Base-by-base conservation (phyloP, 2,888 invertebrate species). In the Ophion ventricosus region DNA sequence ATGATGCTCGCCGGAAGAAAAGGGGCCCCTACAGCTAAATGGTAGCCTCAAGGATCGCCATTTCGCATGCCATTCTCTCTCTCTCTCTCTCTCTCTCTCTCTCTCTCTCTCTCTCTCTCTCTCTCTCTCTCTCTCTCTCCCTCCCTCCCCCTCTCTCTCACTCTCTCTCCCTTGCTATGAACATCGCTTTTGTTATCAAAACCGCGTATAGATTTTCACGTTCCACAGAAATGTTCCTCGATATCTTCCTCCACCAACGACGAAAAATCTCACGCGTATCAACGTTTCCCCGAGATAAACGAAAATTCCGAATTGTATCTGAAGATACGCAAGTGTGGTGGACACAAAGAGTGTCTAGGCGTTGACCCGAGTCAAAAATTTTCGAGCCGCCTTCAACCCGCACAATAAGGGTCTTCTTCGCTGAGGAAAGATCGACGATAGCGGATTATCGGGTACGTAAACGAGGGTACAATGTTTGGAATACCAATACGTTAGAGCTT, bases 11-110 rank as follows among this genome's bases (percentile, higher is more conserved):
- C 17, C 40, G 56, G 49, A 78, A 63, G 63, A 40, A 49, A 57
- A 82, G 56, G 66, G 23, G 20, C 54, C 70, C 54, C 70, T 81
- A 57, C 25, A 25, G 75, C 49, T 25, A 49, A 70, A 74, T 76
- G 54, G 63, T 69, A 75, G 59, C 23, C 40, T 43, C 54, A 17
- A 56, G 23, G 40, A 17, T 56, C 35, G 49, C 54, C 40, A 17
- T 26, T 59, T 43, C 43, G 3, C 29, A 26, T 61, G 10, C 11
- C 26, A 4, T 17, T 61, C 26, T 49, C 29, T 63, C 54, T 56
- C 35, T 43, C 63, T 29, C n/a, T 57, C 66, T 66, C 57, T 66
- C 56, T 56, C 26, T 73, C 14, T 11, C 66, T 66, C 40, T 43
- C 17, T 40, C 2, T 40, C 20, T 66, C 20, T 66, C 35, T n/a